Percentiles rank a stretch among this genome's conserved stretches.
Evolutionary conservation across 2,888 invertebrate species (phyloP).

Genomic region (Mantis religiosa): DNA sequence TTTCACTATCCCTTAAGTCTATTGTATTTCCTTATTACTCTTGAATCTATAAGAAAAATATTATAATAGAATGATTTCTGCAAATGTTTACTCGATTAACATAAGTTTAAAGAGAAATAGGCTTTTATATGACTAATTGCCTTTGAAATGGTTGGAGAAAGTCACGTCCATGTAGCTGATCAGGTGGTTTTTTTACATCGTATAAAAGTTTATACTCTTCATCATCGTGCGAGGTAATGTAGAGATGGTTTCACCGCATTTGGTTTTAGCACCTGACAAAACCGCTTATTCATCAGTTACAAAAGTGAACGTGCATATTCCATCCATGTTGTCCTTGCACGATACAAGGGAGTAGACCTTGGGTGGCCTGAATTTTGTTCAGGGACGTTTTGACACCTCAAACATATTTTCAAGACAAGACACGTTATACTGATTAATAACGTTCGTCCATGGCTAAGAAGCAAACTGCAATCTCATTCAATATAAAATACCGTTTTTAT

Average conservation of each 20-base stretch:
- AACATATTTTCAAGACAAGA: background rate
- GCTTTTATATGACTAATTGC: too few relatives aligned
- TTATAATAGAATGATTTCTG: too few relatives aligned
- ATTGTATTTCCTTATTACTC: too few relatives aligned
- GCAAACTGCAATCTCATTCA: background rate
- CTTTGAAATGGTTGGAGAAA: too few relatives aligned
- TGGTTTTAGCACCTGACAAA: background rate
- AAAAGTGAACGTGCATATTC: background rate
- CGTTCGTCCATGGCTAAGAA: background rate
- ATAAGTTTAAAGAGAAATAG: too few relatives aligned
- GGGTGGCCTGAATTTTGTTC: background rate
- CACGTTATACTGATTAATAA: background rate
- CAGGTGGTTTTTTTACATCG: too few relatives aligned
- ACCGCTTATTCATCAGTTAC: background rate
- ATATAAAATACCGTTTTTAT: background rate
- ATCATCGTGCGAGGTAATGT: too few relatives aligned
- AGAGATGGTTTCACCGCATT: background rate
- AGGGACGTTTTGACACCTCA: background rate
- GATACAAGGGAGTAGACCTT: background rate
- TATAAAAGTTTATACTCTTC: too few relatives aligned
- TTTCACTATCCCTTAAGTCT: too few relatives aligned
- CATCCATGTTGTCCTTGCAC: background rate
- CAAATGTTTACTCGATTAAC: too few relatives aligned
- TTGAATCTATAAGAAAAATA: too few relatives aligned
- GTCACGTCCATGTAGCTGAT: too few relatives aligned